Base-by-base conservation (phyloP, 2,888 invertebrate species). In the Pachydiplax longipennis region DNA sequence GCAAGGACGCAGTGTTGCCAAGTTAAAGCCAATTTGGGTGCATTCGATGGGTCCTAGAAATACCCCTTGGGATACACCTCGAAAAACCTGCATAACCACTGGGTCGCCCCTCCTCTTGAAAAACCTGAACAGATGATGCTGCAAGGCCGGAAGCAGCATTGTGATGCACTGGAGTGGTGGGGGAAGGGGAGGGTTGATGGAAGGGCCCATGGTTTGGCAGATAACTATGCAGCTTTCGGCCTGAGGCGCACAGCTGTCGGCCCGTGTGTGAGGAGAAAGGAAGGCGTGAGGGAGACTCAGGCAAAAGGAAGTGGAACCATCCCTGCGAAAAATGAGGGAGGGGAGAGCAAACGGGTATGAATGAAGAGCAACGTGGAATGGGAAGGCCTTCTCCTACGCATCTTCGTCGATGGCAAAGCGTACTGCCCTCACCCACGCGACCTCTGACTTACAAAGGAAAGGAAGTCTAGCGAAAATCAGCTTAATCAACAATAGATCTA, bases 91-190 rank as follows among this genome's bases (percentile, higher is more conserved):
- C 87, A 61, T n/a, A 6, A 31, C 31, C 13, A 73, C 73, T 31
- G 15, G 73, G 15, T 31, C 4, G 73, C 10, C 73, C 25, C 31
- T 6, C 25, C 73, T 0, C 73, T 2, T 73, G 25, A 25, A 73
- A 25, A 73, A 12, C 73, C 12, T 73, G 87, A 87, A 87, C 87
- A 87, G 87, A 87, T 87, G 87, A 87, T 87, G 40, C 87, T n/a
- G 82, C 22, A 61, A 87, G 87, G 61, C 87, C 87, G 87, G 87
- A 87, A 87, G 87, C 58, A 61, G 87, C 87, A 87, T 87, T 87
- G 87, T 87, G 87, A 87, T 87, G 87, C 87, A 87, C 53, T 65
- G 35, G 58, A 83, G 44, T 15, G 83, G 83, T 35, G 87, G 61
- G 10, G 61, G 12, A 22, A 37, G 22, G 87, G 25, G 40, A 31